These are phyloP conservation scores for Yponomeuta sedellus DNA, from an alignment of 2,888 invertebrate species.

Conservation along the genomic window DNA sequence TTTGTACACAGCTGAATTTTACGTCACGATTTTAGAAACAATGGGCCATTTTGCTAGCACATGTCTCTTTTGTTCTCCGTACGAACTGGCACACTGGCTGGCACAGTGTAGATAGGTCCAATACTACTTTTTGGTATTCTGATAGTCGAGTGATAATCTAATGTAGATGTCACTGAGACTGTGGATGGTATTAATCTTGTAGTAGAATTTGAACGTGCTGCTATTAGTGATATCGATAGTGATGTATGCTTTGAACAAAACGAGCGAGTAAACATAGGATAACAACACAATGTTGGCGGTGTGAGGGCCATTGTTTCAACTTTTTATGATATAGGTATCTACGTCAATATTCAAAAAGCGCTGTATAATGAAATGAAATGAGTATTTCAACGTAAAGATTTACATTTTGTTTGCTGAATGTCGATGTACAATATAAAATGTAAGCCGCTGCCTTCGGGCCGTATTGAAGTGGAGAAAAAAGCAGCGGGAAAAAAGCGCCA, in stretches of 20 bases:
- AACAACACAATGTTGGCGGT: slow-evolving; percentile 10
- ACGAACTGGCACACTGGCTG: neutral
- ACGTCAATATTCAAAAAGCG: no score
- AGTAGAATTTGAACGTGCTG: neutral
- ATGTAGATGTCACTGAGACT: neutral
- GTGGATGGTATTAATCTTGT: neutral
- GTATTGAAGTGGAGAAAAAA: no score
- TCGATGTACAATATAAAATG: no score
- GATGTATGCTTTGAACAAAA: slow-evolving; percentile 3
- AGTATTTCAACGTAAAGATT: no score
- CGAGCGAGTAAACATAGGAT: neutral
- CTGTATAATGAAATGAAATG: no score
- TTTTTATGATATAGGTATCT: neutral
- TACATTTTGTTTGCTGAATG: no score
- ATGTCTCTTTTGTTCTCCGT: slow-evolving; percentile 13
- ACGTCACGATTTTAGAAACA: slow-evolving; percentile 37
- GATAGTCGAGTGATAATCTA: neutral
- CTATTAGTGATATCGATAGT: slow-evolving; percentile 5
- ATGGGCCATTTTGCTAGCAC: slow-evolving; percentile 24
- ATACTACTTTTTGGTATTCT: neutral
- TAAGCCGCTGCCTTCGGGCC: no score
- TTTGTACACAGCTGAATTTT: slow-evolving; percentile 21
- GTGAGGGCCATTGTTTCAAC: slow-evolving; percentile 16
- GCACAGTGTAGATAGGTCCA: neutral
- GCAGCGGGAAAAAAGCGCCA: no score